Base-by-base conservation (phyloP, 2,888 invertebrate species). In the Camptogramma bilineatum region DNA sequence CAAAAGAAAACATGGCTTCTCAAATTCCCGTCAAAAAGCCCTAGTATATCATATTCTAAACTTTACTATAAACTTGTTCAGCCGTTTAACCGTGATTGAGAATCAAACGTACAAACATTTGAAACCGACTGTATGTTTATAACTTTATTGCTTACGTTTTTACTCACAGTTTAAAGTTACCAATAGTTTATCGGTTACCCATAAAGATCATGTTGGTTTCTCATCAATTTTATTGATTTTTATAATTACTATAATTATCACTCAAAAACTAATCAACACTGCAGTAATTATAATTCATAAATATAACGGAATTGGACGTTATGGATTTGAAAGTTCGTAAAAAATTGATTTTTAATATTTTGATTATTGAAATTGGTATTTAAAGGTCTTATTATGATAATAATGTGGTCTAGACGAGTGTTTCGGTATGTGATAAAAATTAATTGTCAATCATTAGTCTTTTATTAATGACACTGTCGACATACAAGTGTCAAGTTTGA, bases 191-290 rank as follows among this genome's bases (percentile, higher is more conserved):
- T 21, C 2, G 21, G 21, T 21, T 21, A 64, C 39, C 31, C 39
- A 60, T 61, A 64, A 64, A 50, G 52, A 69, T 59, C 51, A 53
- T 66, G 60, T 57, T 60, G 34, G 59, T 61, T 54, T 60, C 64
- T 62, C 54, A 61, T 61, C 34, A 59, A 51, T 62, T 59, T 62
- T 28, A 50, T 64, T 56, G 52, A 62, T 55, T 53, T 59, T 31
- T 39, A 24, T 63, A 67, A 70, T 67, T 67, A 62, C 62, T 70
- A 58, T 70, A 67, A 70, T 67, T 65, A 70, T 63, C 65, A 67
- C 52, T 13, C 18, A 28, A 39, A 28, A 52, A 61, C 54, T 64
- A 61, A 70, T 64, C 63, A 61, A 70, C 62, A 65, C 34, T 39
- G 48, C 48, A 53, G 55, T 51, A 55, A 55, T 55, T 53, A 55